Evolutionary conservation across 2,113 vertebrate species (phyloP), one percentile per base, ranked within the genome.

Genomic region (Proteles cristata): DNA sequence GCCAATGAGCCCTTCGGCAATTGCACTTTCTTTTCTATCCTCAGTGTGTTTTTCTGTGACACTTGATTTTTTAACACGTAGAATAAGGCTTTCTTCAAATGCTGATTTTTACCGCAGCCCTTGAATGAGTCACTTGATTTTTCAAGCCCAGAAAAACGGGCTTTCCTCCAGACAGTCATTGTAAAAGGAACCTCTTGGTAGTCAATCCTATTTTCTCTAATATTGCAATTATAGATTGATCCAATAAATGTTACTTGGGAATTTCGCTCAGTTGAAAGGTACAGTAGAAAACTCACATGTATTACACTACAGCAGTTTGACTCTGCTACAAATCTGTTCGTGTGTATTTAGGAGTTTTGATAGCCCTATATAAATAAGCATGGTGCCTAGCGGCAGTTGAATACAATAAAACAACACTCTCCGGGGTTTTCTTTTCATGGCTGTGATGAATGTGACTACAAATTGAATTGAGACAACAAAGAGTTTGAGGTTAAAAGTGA

Each of bases 61-160:
- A 96, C 63, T 31, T 76, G 90, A 66, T 94, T 97, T 97, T 31
- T 82, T 63, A 66, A 58, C 50, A 65, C 61, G 2, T 74, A 63
- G 48, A 93, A 76, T 93, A 95, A 96, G 25, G 39, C 48, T 43
- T 94, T 85, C 69, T 69, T 92, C 66, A 94, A 69, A 93, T 74
- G 77, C 92, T 82, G 82, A 94, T 86, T 97, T 98, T 97, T 79
- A 85, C 65, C 74, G 95, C 92, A 84, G 95, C 96, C 92, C 71
- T 35, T 95, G 71, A 97, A 90, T 89, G 74, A 96, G 43, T 96
- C 80, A 84, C 65, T 97, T 91, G 92, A 93, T 90, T 98, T 97
- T 93, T 82, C 83, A 87, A 96, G 84, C 25, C 55, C n/a, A 28
- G 48, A 68, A 76, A 97, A 96, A 65, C 17, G 80, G 50, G 4